Conservation (phyloP, 2,113 vertebrate species). For the Xiphophorus maculatus region DNA sequence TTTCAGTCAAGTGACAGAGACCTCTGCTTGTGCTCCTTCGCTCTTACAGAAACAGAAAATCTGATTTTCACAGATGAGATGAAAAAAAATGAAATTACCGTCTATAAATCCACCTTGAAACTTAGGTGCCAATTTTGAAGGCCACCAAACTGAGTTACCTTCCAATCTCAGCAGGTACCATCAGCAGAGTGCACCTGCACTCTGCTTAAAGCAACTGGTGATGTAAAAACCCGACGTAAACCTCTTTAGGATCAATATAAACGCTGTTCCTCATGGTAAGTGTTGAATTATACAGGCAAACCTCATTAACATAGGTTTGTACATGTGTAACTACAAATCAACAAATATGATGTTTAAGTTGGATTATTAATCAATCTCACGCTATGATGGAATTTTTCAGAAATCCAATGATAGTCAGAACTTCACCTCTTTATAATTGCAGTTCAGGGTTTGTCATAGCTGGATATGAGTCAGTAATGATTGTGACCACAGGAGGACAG, state of each 20-base stretch:
- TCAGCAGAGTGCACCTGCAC: constrained; percentile 31
- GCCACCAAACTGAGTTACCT: constrained; percentile 33
- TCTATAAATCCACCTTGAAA: constrained; percentile 19
- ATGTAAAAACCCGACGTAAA: constrained; percentile 14
- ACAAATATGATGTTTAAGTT: background rate
- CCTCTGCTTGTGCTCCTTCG: background rate
- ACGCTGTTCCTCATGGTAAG: constrained; percentile 14
- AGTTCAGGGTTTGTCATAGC: background rate
- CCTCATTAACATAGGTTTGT: constrained; percentile 2
- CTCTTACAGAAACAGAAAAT: constrained; percentile 15
- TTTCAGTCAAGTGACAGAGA: background rate
- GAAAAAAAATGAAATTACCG: constrained; percentile 34
- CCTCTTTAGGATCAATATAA: constrained; percentile 34
- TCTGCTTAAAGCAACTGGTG: constrained; percentile 27
- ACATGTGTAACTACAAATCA: background rate
- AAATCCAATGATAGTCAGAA: background rate
- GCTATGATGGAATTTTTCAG: background rate
- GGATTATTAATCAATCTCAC: background rate
- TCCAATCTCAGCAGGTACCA: constrained; percentile 30
- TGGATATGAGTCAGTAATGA: background rate
- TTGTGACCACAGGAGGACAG: background rate
- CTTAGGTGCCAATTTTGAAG: constrained; percentile 21
- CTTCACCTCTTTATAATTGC: background rate
- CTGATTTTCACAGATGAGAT: constrained; percentile 1
- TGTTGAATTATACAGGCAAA: constrained; percentile 2